Evolutionary conservation across 2,113 vertebrate genomes (phyloP).

Genomic region (Neolamprologus tretocephalus): DNA sequence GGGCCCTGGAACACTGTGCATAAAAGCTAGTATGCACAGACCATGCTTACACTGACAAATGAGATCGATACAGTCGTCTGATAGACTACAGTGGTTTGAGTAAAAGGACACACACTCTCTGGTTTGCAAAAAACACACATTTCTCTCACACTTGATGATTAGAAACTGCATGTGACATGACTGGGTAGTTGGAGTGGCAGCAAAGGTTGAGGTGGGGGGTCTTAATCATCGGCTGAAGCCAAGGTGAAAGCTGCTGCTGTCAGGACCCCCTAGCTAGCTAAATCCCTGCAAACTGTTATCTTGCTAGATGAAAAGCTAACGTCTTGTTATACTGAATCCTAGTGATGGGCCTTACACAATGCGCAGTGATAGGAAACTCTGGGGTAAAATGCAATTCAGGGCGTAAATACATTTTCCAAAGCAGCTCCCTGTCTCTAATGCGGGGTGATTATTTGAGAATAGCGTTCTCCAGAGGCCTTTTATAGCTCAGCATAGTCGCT

Average conservation of each 20-base stretch:
- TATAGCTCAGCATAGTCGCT: conserved; percentile 3
- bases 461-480: conserved; percentile 36
- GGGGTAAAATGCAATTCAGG: conserved; percentile 21
- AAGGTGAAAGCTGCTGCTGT: not conserved
- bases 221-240: not conserved
- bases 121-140: not conserved
- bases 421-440: conserved; percentile 6
- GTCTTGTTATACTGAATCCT: not conserved
- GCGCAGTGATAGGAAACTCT: not conserved
- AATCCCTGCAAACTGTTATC: not conserved
- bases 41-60: not conserved
- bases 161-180: not conserved
- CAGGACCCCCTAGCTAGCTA: not conserved
- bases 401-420: conserved; percentile 40
- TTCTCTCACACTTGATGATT: not conserved
- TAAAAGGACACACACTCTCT: not conserved
- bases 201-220: not conserved
- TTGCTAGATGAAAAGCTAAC: not conserved
- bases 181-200: not conserved
- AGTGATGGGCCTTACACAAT: not conserved
- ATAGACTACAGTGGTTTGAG: not conserved
- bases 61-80: not conserved
- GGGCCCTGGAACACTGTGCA: not conserved
- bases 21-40: not conserved
- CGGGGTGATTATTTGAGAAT: conserved; percentile 30